phyloP scores from a whole-genome alignment of 2,797 vertebrate genomes.

The Gallinago stenura region DNA sequence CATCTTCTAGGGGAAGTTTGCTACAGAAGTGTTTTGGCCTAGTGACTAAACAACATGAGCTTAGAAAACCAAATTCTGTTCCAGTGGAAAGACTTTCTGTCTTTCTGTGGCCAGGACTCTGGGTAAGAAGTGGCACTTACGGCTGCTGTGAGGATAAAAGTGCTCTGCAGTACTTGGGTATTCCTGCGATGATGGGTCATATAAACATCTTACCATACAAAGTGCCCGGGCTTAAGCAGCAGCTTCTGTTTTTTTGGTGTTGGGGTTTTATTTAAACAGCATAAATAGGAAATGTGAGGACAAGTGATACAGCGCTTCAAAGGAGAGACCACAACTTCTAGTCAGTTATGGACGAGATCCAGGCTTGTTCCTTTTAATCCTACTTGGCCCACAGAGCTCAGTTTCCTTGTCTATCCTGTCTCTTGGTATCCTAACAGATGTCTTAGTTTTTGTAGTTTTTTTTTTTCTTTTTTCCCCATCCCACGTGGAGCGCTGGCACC shows the following conservation, averaged over 20 bases:
- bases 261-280: background rate
- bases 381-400: background rate
- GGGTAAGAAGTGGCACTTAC: background rate
- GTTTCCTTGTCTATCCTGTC: background rate
- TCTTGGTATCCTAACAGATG: background rate
- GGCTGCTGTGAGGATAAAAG: background rate
- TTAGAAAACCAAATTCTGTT: background rate
- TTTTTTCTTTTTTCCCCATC: rapidly evolving
- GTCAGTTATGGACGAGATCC: background rate
- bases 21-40: background rate
- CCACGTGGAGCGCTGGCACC: background rate
- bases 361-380: background rate
- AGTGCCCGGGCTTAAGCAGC: background rate
- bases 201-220: background rate
- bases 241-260: background rate
- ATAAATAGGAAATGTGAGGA: background rate
- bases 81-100: background rate
- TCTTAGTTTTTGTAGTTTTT: too few relatives aligned
- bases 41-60: background rate
- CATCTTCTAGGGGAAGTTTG: background rate
- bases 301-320: background rate
- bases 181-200: background rate
- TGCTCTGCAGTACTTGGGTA: background rate
- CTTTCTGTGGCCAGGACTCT: background rate
- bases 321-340: background rate